Conservation (phyloP, 2,888 invertebrate species). For the Stratiomys singularior region DNA sequence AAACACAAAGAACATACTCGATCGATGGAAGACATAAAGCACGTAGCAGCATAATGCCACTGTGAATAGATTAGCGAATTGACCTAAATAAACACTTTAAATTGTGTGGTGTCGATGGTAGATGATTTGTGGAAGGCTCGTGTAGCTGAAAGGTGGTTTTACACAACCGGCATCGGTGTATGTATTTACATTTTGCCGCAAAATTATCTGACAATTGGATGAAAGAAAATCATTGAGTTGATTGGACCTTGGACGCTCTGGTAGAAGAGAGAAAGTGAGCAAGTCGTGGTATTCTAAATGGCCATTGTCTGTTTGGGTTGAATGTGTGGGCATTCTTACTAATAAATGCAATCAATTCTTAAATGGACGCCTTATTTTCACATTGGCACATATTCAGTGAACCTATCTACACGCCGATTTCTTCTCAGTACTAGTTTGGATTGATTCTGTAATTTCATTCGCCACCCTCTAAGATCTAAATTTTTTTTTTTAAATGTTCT, state of each 20-base stretch:
- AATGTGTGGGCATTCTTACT: no score
- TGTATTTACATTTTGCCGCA: conserved; percentile 1
- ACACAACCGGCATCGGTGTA: background rate
- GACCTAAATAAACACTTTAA: conserved; percentile 15
- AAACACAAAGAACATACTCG: background rate
- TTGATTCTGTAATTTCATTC: no score
- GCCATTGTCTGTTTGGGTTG: background rate
- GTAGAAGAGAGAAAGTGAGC: background rate
- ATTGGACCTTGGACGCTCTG: background rate
- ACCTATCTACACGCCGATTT: no score
- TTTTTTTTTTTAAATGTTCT: no score
- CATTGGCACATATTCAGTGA: no score
- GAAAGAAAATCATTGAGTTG: background rate
- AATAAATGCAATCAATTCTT: no score
- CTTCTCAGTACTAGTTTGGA: no score
- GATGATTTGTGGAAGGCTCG: background rate
- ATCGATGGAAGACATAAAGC: background rate
- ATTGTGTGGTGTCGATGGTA: background rate
- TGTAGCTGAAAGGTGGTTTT: background rate
- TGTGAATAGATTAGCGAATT: conserved; percentile 27
- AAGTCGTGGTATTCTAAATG: background rate
- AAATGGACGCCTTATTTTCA: no score
- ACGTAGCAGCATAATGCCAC: background rate
- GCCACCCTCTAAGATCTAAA: no score
- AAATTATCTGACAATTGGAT: background rate